Conservation (phyloP, 1,140 invertebrate species). For the Bathynomus jamesi region DNA sequence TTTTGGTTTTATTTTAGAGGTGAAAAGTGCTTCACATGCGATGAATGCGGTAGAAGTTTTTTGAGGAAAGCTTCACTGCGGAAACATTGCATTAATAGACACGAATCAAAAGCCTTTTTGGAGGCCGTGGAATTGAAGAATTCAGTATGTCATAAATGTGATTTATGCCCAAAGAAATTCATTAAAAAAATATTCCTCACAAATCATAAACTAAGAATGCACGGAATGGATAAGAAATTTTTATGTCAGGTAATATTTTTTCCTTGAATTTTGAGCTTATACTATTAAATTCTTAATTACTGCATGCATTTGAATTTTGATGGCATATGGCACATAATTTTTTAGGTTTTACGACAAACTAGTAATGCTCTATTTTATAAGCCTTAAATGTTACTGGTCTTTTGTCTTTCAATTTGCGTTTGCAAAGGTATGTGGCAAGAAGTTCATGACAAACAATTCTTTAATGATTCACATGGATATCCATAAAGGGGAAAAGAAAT, state of each 20-base stretch:
- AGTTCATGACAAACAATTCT: slow-evolving; percentile 37
- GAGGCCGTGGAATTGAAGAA: slow-evolving; percentile 20
- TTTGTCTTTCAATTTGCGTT: background rate
- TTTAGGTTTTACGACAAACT: no score
- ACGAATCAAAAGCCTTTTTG: slow-evolving; percentile 35
- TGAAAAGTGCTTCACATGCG: slow-evolving; percentile 39
- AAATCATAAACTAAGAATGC: slow-evolving; percentile 38
- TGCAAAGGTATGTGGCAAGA: slow-evolving; percentile 38
- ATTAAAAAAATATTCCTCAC: slow-evolving; percentile 38
- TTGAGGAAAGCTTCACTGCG: slow-evolving; percentile 37
- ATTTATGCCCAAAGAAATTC: slow-evolving; percentile 36
- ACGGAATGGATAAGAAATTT: slow-evolving; percentile 38
- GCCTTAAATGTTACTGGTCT: background rate
- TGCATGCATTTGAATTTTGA: no score
- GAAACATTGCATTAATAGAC: slow-evolving; percentile 39
- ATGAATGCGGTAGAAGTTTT: slow-evolving; percentile 38
- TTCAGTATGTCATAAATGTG: slow-evolving; percentile 29
- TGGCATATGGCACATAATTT: no score
- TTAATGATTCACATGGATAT: slow-evolving; percentile 36
- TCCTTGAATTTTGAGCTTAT: no score
- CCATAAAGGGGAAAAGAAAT: slow-evolving; percentile 36
- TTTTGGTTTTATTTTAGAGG: slow-evolving; percentile 23
- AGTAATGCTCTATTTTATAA: no score
- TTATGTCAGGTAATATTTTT: slow-evolving; percentile 37
- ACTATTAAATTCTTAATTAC: no score